phyloP scores from a whole-genome alignment of 1,140 invertebrate species.

The Apis cerana region DNA sequence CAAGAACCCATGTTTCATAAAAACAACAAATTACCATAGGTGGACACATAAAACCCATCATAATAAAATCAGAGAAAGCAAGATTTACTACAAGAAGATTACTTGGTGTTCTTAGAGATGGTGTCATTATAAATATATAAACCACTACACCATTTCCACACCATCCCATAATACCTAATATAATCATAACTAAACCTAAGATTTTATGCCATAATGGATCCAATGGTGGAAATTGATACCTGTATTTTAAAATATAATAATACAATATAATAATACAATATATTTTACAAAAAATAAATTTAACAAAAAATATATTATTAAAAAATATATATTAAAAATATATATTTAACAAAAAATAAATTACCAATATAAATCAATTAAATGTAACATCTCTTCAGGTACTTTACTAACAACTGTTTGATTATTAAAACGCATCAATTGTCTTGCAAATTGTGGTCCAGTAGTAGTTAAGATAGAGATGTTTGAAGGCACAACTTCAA shows the following conservation, averaged over 20 bases:
- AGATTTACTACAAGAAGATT: slow-evolving; percentile 93
- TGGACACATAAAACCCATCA: slow-evolving; percentile 92
- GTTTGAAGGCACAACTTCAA: not conserved
- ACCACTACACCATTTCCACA: slow-evolving; percentile 92
- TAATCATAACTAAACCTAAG: slow-evolving; percentile 88
- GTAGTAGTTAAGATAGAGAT: slow-evolving; percentile 1
- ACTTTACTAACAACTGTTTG: slow-evolving; percentile 88
- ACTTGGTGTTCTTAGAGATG: slow-evolving; percentile 89
- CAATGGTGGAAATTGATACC: slow-evolving; percentile 87
- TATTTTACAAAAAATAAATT: too few relatives aligned
- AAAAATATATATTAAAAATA: too few relatives aligned
- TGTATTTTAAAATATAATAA: slow-evolving; percentile 24
- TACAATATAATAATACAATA: too few relatives aligned
- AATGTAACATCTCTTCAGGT: slow-evolving; percentile 86
- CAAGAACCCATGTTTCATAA: slow-evolving; percentile 92
- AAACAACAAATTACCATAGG: slow-evolving; percentile 93
- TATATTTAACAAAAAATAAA: not conserved
- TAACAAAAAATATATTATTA: too few relatives aligned
- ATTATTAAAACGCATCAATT: slow-evolving; percentile 77
- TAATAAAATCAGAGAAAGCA: slow-evolving; percentile 93
- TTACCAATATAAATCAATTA: slow-evolving; percentile 88
- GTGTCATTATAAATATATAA: slow-evolving; percentile 90
- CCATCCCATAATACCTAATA: slow-evolving; percentile 87
- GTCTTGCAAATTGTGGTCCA: slow-evolving; percentile 44
- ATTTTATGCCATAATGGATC: slow-evolving; percentile 90